Base-by-base conservation (phyloP, 2,888 invertebrate genomes). In the Tetragonisca angustula region DNA sequence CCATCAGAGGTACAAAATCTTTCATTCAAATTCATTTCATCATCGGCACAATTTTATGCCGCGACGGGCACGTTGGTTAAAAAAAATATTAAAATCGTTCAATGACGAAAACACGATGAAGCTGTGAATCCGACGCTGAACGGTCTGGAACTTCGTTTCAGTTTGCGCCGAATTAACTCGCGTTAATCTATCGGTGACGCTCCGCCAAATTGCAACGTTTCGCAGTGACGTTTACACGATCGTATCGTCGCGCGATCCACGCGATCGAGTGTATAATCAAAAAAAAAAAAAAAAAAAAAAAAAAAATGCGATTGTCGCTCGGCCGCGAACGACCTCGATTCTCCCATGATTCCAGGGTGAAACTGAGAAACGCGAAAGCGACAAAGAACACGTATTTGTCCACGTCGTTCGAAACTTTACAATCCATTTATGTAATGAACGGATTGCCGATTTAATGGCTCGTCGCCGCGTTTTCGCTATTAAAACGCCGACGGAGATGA, bases 401-500 rank as follows among this genome's bases (percentile, higher is more conserved):
- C 73, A 77, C 54, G 80, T 73, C 78, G 64, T 50, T 19, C 68
- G 68, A 15, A 81, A 79, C 67, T 76, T 70, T 49, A 70, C 73
- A 71, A 83, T 75, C 72, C 79, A 79, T 83, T 84, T 72, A 64
- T 84, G 69, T 76, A 84, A 84, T 69, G 84, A 76, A 79, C 67
- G 43, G 43, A 73, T 73, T 21, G 59, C 54, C 64, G 62, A 75
- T 84, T 76, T 79, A 83, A 83, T 68, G 79, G 68, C 54, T 62
- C 24, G 56, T 52, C 43, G 50, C 64, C 24, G 36, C 43, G 36
- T 65, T 70, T 43, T 43, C 54, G 65, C 32, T 88, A 86, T 89
- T 79, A 84, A 85, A 87, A 85, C 43, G 86, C 84, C 76, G 71
- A 36, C 52, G 76, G 75, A 76, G 83, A 70, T 76, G 80, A 85